Base-by-base conservation (phyloP, 1,140 invertebrate species). In the Drosophila teissieri region DNA sequence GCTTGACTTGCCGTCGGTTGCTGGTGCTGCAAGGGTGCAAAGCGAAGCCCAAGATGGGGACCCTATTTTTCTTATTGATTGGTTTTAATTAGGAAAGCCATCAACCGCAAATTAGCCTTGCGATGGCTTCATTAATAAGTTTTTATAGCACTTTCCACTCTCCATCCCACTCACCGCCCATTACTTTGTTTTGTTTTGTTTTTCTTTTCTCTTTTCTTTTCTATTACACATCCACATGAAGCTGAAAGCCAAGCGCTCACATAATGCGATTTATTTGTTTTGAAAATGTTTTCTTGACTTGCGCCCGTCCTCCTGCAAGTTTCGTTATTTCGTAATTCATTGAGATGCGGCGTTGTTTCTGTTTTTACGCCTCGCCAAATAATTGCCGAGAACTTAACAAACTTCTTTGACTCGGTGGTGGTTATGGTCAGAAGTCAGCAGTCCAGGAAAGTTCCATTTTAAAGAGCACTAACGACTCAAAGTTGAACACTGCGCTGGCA, bases 61-160 rank as follows among this genome's bases (percentile, higher is more conserved):
- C 75, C 73, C 85, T 70, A 80, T 84, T 84, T 89, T 80, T 84
- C 80, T 70, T 83, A 84, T 89, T 89, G 80, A 89, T 89, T 89
- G 80, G 73, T 74, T 89, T 89, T 90, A 89, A 84, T 89, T 88
- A 88, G 79, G 73, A 88, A 89, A 89, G 73, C 80, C 84, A 84
- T 89, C 84, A 74, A 78, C 55, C 84, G 69, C 84, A 89, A 89
- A 84, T 89, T 84, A 90, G 84, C 69, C 69, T 75, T 80, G 73
- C 61, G 68, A 76, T 67, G 73, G 75, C 80, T 89, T 89, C 84
- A 78, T 89, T 88, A 88, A 88, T 88, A 88, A 75, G 67, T 69
- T 82, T 80, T 88, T 76, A 88, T 88, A 65, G 72, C 53, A 77
- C 24, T 75, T 64, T 75, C 42, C 51, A 1, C 1, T 58, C 48